A percentile compares a stretch with the other conserved stretches of the same genome.
phyloP scores from a whole-genome alignment of 2,888 invertebrate genomes.

The Microdon myrmicae region DNA sequence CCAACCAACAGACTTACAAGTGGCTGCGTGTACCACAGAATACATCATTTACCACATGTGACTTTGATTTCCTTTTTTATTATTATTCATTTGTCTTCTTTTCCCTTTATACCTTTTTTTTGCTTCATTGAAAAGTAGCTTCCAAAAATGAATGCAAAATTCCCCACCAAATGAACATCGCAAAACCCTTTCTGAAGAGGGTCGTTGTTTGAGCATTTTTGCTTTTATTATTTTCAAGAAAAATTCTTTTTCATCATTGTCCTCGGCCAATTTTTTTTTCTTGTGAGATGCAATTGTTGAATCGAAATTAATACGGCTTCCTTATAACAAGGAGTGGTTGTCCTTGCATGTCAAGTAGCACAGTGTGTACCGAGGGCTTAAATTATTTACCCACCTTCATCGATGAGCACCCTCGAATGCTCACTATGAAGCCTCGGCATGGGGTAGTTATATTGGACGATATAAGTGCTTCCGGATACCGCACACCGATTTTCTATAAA shows the following conservation, averaged over 20 bases:
- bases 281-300: slow-evolving; percentile 42
- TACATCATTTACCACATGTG: slow-evolving; percentile 47
- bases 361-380: slow-evolving; percentile 43
- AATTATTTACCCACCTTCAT: slow-evolving; percentile 51
- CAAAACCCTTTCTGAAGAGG: slow-evolving; percentile 18
- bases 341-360: slow-evolving; percentile 41
- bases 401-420: slow-evolving; percentile 32
- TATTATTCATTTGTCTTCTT: slow-evolving; percentile 2
- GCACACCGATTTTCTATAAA: slow-evolving; percentile 26
- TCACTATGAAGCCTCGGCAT: slow-evolving; percentile 23
- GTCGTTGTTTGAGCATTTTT: slow-evolving; percentile 28
- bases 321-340: slow-evolving; percentile 40
- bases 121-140: slow-evolving; percentile 19
- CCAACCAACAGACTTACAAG: slow-evolving; percentile 11
- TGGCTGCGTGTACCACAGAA: slow-evolving; percentile 4
- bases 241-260: slow-evolving; percentile 9
- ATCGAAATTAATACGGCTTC: slow-evolving; percentile 48
- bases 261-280: slow-evolving; percentile 14
- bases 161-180: slow-evolving; percentile 33
- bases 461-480: slow-evolving; percentile 39
- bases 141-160: slow-evolving; percentile 7
- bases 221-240: slow-evolving; percentile 20
- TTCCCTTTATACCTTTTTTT: too few species aligned
- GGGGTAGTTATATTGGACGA: slow-evolving; percentile 48
- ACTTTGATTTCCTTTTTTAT: slow-evolving; percentile 31